Evolutionary conservation across 2,113 vertebrate genomes (phyloP), one percentile per base, ranked within the genome.

Genomic region (Romanogobio albipinnatus): DNA sequence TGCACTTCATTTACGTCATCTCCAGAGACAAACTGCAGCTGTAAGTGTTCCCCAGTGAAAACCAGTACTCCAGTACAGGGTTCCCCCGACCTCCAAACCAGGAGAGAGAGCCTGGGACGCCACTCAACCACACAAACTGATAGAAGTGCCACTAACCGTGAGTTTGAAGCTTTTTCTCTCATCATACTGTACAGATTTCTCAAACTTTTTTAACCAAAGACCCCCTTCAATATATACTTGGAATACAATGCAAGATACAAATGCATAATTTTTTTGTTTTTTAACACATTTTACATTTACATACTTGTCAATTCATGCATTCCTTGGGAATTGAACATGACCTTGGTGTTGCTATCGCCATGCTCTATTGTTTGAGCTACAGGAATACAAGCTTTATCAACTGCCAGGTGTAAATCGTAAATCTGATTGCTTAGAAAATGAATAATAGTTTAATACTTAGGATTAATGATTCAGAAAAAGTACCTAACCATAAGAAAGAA

Each of bases 71-170:
- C 91, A 0, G 33, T 82, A 58, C 29, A 88, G 14, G 87, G 59
- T 45, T 89, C 89, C 3, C 90, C 92, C 13, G 92, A 92, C 9
- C 79, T 71, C 33, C 53, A 88, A 33, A 76, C 49, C 82, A 91
- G 88, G 70, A 92, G 51, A 85, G 84, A 73, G n/a, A 87, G 47
- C 85, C 89, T 90, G 4, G 89, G 74, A 53, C 91, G 84, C 29
- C 73, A 62, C 66, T 90, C 88, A 82, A 9, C 87, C 5, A 89
- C 85, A 29, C 79, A 87, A 88, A 90, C 77, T 76, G 85, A 86
- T 24, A 92, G 92, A 66, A 91, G 92, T 64, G 86, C 91, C 0
- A 89, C 91, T 0, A 90, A 88, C 70, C 59, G 94, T 94, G 82
- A 94, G 93, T 83, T 39, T 58, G 24, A 15, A 22, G 17, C 43